phyloP scores from a whole-genome alignment of 2,797 vertebrate genomes.

The Anguilla anguilla region DNA sequence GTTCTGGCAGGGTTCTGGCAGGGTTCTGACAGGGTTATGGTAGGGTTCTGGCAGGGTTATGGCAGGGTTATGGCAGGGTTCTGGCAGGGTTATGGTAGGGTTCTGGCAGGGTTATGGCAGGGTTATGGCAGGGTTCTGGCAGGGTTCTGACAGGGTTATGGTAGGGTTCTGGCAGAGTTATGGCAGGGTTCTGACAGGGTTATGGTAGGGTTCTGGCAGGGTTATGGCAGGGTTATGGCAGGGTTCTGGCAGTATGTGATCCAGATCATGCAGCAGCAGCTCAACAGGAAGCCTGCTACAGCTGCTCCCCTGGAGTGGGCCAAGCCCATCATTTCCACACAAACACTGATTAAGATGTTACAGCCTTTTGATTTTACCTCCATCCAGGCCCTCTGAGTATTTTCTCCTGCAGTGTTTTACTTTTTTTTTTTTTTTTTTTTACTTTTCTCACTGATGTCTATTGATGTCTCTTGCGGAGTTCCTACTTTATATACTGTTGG shows the following conservation, averaged over 20 bases:
- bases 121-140: too few relatives aligned
- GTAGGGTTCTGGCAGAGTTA: too few relatives aligned
- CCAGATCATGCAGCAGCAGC: neutral
- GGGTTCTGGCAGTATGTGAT: neutral
- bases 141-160: too few relatives aligned
- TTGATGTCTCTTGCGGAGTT: neutral
- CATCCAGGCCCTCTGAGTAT: neutral
- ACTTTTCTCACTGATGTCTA: neutral
- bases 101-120: too few relatives aligned
- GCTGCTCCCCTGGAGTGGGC: neutral
- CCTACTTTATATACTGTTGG: neutral
- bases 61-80: too few relatives aligned
- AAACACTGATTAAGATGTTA: neutral
- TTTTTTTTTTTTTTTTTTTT: neutral
- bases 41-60: neutral
- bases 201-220: neutral
- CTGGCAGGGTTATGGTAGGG: too few relatives aligned
- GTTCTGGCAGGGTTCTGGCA: neutral
- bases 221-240: neutral
- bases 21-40: neutral
- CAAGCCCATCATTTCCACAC: constrained; percentile 6
- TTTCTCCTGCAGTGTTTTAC: neutral
- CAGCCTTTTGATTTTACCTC: neutral
- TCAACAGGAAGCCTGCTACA: neutral
- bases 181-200: neutral